These are phyloP conservation scores for Eubasilissa splendida DNA, from an alignment of 2,888 invertebrate genomes.

Conservation along the genomic window DNA sequence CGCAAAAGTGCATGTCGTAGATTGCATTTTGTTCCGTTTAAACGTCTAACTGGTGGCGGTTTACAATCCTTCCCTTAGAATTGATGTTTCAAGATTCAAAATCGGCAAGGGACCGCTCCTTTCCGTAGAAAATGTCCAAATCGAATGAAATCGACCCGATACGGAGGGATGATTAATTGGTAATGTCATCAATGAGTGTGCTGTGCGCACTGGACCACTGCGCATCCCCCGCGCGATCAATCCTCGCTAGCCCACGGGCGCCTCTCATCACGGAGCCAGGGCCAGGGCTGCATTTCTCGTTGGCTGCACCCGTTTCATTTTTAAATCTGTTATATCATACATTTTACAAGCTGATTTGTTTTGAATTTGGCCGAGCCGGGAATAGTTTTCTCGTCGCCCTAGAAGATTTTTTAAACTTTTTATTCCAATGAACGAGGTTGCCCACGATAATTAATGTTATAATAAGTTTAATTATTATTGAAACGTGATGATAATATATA, in stretches of 20 bases:
- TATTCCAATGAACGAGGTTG: not conserved
- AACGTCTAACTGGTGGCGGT: no score
- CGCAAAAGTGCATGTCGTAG: no score
- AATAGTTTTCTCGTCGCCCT: not conserved
- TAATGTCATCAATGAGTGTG: slow-evolving; percentile 57
- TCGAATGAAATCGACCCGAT: slow-evolving; percentile 16
- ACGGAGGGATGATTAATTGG: slow-evolving; percentile 54
- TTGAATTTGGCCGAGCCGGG: no score
- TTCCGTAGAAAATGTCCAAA: not conserved
- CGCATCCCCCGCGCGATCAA: slow-evolving; percentile 49
- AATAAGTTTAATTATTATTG: not conserved
- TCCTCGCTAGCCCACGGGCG: slow-evolving; percentile 9
- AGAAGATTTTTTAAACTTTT: not conserved
- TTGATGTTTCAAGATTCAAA: no score
- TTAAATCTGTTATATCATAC: no score
- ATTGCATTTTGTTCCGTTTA: no score
- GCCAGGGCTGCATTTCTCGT: slow-evolving; percentile 23
- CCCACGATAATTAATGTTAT: not conserved
- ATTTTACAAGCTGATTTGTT: no score
- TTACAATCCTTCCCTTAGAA: no score
- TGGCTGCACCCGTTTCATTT: slow-evolving; percentile 8
- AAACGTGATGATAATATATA: not conserved
- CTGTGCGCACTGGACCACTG: slow-evolving; percentile 53
- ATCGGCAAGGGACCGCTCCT: no score
- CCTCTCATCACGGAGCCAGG: slow-evolving; percentile 6